Base-by-base conservation (phyloP, 2,888 invertebrate genomes). In the Drosophila hamatofila region DNA sequence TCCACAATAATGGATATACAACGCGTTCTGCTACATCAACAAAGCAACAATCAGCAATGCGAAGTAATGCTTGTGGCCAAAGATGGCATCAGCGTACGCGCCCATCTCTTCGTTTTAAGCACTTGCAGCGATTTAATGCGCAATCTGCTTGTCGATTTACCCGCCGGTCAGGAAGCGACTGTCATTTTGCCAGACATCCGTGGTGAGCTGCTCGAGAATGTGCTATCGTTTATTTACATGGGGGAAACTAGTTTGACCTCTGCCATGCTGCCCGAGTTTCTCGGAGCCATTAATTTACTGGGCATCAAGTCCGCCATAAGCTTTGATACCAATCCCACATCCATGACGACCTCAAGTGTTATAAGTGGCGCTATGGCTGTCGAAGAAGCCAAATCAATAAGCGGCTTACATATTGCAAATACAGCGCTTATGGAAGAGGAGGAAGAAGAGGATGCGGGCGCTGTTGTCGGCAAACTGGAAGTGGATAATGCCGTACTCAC, bases 291-390 rank as follows among this genome's bases (percentile, higher is more conserved):
- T 11, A 92, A 92, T 63, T 81, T 92, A 2, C 69, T 93, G 58
- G 92, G 92, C 30, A 92, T 93, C 3, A 92, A 92, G 37, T 92
- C 92, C n/a, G 92, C 92, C 3, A 93, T 93, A 6, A 92, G 92
- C 58, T 93, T 92, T 57, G 93, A 93, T 72, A 92, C 92, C 35
- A 92, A 88, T 65, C 85, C 91, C 6, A 68, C 82, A 14, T 48
- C 82, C 2, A 66, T 75, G 46, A 70, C 41, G 18, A 66, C 37
- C 6, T 30, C 69, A 3, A 78, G 75, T 72, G 71, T 81, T 16
- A 56, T 75, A n/a, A 70, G 54, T 46, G 52, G 61, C 21, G 70
- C 73, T 4, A 67, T 81, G 66, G 76, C 80, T 2, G 69, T 84
- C 8, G 84, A 78, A 64, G 52, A 65, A 18, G 79, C 80, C 33